Evolutionary conservation across 2,888 invertebrate genomes (phyloP), one percentile per base, ranked within the genome.

Genomic region (Drosophila nr. perissopoda): DNA sequence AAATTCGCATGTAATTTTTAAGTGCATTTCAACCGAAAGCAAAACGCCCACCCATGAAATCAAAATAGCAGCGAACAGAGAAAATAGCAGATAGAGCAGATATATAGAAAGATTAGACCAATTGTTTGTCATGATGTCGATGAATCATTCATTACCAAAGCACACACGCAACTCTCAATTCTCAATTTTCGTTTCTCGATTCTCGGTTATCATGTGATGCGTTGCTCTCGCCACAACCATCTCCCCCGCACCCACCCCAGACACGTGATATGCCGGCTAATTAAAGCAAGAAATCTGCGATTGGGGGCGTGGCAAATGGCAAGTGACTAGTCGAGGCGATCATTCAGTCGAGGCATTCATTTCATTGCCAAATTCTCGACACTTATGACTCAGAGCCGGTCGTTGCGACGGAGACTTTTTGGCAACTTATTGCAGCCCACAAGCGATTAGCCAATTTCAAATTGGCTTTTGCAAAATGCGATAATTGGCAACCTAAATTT

Each of bases 251-350:
- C 52, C 25, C 49, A 59, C 33, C 60, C 31, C 52, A 70, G 88
- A 84, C 84, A 84, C 84, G 84, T 88, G 84, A 88, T 86, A 84
- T 86, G 84, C 66, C 69, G 84, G 83, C 84, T 84, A 84, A 84
- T 84, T 88, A 77, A 81, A 81, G 77, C 66, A 68, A 62, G 36
- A 36, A 56, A 59, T 33, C 51, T 48, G n/a, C 45, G 5, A 54
- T 36, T 16, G 40, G 76, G 84, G 84, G 84, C 84, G 84, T 86
- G 88, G 81, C 78, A 57, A 57, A 29, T 42, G 57, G 42, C 31
- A 69, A 64, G 49, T 61, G 56, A 60, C 65, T 61, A 62, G 48
- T 38, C 56, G 54, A 65, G 52, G 40, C 63, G 36, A 38, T n/a
- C 60, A 51, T 33, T 69, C 45, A 45, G 21, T 49, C 60, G 57